Conservation (phyloP, 1,140 invertebrate genomes). For the Physella acuta region DNA sequence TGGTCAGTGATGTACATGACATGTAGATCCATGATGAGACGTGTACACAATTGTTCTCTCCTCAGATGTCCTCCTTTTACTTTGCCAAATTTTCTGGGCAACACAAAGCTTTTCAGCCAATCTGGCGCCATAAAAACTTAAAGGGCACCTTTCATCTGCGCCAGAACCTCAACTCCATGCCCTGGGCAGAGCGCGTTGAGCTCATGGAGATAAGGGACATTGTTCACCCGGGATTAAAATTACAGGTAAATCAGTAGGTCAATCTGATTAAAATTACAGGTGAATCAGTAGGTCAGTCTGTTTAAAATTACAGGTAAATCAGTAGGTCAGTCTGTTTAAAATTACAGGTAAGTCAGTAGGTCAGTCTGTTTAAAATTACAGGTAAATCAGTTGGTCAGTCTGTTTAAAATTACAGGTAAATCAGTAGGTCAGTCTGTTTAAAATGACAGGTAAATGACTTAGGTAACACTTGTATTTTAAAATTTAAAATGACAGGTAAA, state of each 20-base stretch:
- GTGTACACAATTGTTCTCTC: no score
- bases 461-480: no score
- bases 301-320: background rate
- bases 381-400: background rate
- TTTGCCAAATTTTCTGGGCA: no score
- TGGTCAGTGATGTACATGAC: no score
- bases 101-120: no score
- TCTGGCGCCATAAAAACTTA: conserved; percentile 6
- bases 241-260: conserved; percentile 16
- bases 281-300: background rate
- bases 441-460: no score
- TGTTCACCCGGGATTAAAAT: background rate
- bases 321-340: background rate
- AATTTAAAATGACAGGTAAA: no score
- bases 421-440: background rate
- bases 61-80: no score
- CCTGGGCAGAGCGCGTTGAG: conserved; percentile 2
- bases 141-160: conserved; percentile 21
- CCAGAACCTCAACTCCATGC: conserved; percentile 15
- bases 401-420: background rate
- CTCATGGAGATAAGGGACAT: background rate
- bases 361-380: background rate
- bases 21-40: no score
- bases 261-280: background rate
- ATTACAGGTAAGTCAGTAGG: background rate